Evolutionary conservation across 1,140 invertebrate genomes (phyloP).

Genomic region (Drosophila suzukii): DNA sequence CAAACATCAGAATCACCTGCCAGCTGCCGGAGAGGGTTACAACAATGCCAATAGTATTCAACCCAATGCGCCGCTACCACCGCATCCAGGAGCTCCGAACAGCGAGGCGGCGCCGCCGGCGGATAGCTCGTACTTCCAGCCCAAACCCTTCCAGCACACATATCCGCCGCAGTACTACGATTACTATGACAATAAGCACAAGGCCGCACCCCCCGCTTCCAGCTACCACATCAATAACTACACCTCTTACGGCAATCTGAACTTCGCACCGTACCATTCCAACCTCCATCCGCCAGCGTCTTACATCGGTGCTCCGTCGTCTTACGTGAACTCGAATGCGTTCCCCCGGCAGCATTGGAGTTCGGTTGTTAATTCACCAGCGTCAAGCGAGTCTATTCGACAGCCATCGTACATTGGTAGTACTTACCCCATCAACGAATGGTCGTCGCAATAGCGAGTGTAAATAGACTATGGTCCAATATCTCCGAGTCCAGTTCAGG

Average conservation of each 20-base stretch:
- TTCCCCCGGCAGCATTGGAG: conserved; percentile 75
- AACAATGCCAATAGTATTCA: conserved; percentile 62
- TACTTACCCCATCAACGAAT: conserved; percentile 67
- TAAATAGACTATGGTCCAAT: conserved; percentile 51
- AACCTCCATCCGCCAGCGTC: conserved; percentile 62
- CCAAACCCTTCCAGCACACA: conserved; percentile 63
- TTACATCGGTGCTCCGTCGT: conserved; percentile 59
- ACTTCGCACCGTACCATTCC: conserved; percentile 73
- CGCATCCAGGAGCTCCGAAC: conserved; percentile 39
- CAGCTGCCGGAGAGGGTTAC: conserved; percentile 41
- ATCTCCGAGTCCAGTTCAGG: conserved; percentile 49
- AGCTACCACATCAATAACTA: conserved; percentile 73
- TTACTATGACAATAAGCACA: conserved; percentile 75
- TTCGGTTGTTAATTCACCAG: conserved; percentile 61
- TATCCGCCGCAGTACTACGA: conserved; percentile 76
- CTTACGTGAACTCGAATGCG: conserved; percentile 68
- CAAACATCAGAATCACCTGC: conserved; percentile 61
- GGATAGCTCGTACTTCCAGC: conserved; percentile 63
- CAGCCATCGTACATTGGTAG: conserved; percentile 69
- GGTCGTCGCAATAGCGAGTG: conserved; percentile 70
- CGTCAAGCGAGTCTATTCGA: conserved; percentile 62
- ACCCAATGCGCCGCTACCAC: conserved; percentile 50
- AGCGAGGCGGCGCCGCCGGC: conserved; percentile 22
- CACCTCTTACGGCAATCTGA: conserved; percentile 68
- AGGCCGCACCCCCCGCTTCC: conserved; percentile 45